Conservation (phyloP, 2,888 invertebrate species). For the Agriotes lineatus region DNA sequence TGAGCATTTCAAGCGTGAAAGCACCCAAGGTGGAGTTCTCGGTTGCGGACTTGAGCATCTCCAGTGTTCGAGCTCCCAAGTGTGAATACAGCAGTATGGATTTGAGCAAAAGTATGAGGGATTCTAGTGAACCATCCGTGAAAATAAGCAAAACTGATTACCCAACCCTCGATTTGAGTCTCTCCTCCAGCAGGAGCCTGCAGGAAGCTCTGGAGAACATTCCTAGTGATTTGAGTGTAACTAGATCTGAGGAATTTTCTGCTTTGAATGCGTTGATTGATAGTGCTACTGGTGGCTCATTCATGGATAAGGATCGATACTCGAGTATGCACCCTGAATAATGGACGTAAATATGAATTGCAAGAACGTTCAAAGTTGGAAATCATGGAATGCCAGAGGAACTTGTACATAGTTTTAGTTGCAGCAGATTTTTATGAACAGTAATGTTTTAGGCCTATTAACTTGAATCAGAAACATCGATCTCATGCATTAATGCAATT, state of each 20-base stretch:
- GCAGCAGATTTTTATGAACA: too few species aligned
- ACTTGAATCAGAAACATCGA: too few species aligned
- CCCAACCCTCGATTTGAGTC: conserved; percentile 67
- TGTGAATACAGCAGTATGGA: conserved; percentile 55
- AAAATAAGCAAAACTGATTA: conserved; percentile 73
- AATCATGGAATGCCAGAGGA: too few species aligned
- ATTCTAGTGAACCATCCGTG: conserved; percentile 67
- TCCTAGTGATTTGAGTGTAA: conserved; percentile 55
- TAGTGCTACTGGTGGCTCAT: conserved; percentile 22
- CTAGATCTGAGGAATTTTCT: conserved; percentile 44
- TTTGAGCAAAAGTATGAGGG: conserved; percentile 54
- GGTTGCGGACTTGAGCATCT: conserved; percentile 67
- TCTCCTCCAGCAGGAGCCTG: conserved; percentile 62
- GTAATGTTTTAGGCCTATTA: too few species aligned
- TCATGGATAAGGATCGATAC: conserved; percentile 22
- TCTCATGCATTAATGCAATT: too few species aligned
- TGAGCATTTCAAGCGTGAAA: conserved; percentile 61
- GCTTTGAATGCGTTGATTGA: conserved; percentile 34
- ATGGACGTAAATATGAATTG: too few species aligned
- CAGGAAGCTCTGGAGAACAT: conserved; percentile 50
- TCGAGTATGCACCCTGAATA: neutral
- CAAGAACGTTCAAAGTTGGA: too few species aligned
- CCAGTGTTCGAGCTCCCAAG: conserved; percentile 64
- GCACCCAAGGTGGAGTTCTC: conserved; percentile 65
- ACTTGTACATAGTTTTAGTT: too few species aligned